Percentiles rank a stretch among this genome's conserved stretches.
Evolutionary conservation across 2,888 invertebrate genomes (phyloP).

Genomic region (Cataglyphis livida): DNA sequence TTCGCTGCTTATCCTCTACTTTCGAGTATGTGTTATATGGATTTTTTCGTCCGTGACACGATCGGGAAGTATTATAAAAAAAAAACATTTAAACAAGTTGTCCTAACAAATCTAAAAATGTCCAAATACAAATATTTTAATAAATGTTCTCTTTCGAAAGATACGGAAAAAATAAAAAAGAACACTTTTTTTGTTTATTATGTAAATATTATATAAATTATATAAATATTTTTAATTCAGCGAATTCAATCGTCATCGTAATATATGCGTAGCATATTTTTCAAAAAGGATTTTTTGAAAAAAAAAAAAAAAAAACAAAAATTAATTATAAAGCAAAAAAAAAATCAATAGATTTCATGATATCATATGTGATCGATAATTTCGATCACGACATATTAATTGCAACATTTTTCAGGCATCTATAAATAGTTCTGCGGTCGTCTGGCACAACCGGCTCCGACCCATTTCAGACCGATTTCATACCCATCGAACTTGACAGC

Average conservation of each 20-base stretch:
- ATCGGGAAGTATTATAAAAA: neutral
- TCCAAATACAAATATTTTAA: too few species aligned
- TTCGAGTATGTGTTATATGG: conserved; percentile 13
- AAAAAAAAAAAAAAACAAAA: too few species aligned
- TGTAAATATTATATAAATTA: neutral
- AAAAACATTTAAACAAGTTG: neutral
- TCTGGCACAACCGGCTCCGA: conserved; percentile 16
- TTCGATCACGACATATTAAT: conserved; percentile 60
- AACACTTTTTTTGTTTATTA: neutral
- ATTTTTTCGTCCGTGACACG: neutral
- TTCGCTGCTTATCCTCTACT: neutral
- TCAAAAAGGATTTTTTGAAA: neutral
- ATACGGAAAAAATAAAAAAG: neutral
- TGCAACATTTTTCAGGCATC: conserved; percentile 56
- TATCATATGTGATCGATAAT: conserved; percentile 51
- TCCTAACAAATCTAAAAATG: neutral
- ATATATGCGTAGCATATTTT: neutral
- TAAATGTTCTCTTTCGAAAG: neutral
- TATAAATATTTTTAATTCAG: neutral
- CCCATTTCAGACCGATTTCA: conserved; percentile 34
- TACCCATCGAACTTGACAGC: conserved; percentile 1
- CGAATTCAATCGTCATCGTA: neutral
- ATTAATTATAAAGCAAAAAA: neutral
- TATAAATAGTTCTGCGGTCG: neutral
- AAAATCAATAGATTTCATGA: conserved; percentile 58